These are phyloP conservation scores for Falco novaeseelandiae DNA, from an alignment of 2,797 vertebrate species.

Conservation along the genomic window DNA sequence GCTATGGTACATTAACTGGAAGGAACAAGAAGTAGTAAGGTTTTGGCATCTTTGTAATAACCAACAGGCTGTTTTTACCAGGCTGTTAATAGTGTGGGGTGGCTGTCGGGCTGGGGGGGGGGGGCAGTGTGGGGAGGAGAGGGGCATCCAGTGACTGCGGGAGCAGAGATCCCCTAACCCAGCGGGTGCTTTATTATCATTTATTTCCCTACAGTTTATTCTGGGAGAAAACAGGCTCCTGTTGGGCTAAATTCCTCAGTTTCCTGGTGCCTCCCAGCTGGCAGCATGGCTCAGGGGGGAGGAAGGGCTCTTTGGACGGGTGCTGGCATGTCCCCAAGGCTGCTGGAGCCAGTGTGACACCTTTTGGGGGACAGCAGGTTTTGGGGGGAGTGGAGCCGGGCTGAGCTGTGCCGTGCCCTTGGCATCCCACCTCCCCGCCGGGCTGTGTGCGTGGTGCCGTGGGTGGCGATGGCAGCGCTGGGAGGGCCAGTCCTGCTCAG, in stretches of 20 bases:
- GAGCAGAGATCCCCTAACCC: neutral
- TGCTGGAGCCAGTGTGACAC: neutral
- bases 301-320: neutral
- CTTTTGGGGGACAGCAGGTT: neutral
- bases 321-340: neutral
- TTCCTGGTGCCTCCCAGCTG: neutral
- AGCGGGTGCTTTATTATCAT: neutral
- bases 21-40: slow-evolving; percentile 73
- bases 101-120: neutral
- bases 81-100: slow-evolving; percentile 43
- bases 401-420: neutral
- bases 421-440: fast-evolving
- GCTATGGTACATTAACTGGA: slow-evolving; percentile 79
- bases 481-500: neutral
- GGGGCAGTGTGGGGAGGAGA: neutral
- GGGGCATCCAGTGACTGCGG: neutral
- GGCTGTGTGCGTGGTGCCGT: fast-evolving
- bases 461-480: neutral
- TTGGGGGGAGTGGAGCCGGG: neutral
- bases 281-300: neutral
- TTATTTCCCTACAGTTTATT: neutral
- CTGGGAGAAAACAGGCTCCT: neutral
- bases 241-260: neutral
- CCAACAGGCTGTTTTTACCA: slow-evolving; percentile 64
- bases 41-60: slow-evolving; percentile 76